Conservation (phyloP, 2,888 invertebrate genomes). For the Apocheima hispidaria region DNA sequence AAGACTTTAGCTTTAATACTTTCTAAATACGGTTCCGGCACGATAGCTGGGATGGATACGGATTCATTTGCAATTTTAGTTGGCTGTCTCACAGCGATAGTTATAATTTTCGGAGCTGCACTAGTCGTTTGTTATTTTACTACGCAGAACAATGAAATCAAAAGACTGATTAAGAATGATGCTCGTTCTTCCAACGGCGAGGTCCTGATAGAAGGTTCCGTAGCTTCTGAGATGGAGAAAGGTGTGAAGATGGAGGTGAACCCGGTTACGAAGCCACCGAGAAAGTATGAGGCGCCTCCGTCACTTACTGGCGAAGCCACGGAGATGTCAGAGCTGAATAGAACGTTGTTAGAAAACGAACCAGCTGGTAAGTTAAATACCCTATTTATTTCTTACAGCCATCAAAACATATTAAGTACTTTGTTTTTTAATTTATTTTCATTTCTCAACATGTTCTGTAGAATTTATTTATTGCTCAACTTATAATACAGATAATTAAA, state of each 20-base stretch:
- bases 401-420: neutral
- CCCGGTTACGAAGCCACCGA: slow-evolving; percentile 92
- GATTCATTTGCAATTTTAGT: slow-evolving; percentile 84
- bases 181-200: slow-evolving; percentile 88
- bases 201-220: slow-evolving; percentile 89
- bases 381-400: neutral
- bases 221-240: slow-evolving; percentile 92
- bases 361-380: slow-evolving; percentile 87
- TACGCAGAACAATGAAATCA: slow-evolving; percentile 78
- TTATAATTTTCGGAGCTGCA: slow-evolving; percentile 79
- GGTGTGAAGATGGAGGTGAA: slow-evolving; percentile 92
- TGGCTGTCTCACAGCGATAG: slow-evolving; percentile 76
- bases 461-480: too few species aligned
- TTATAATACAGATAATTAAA: too few species aligned
- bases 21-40: slow-evolving; percentile 76
- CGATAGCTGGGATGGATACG: slow-evolving; percentile 78
- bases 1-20: slow-evolving; percentile 89
- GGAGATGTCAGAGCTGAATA: slow-evolving; percentile 93
- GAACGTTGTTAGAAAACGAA: slow-evolving; percentile 91
- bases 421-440: too few species aligned
- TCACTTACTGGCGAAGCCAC: slow-evolving; percentile 89
- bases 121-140: slow-evolving; percentile 85
- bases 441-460: too few species aligned
- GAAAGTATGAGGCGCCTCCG: slow-evolving; percentile 89
- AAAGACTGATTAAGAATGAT: slow-evolving; percentile 88